Evolutionary conservation across 2,113 vertebrate species (phyloP).

Genomic region (Ifrita kowaldi): DNA sequence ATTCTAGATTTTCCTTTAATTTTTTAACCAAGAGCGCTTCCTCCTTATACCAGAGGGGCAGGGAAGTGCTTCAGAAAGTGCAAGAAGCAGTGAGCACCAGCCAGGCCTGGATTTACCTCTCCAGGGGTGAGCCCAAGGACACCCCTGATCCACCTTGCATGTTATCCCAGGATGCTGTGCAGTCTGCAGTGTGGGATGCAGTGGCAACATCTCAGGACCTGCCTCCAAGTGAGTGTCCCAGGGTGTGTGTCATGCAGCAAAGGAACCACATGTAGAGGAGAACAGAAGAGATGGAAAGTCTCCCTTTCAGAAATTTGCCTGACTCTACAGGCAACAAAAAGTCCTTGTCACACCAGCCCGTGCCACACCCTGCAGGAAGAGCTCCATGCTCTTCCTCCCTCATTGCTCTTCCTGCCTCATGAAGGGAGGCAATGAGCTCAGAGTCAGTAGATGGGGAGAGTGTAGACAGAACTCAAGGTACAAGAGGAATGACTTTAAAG

Average conservation of each 20-base stretch:
- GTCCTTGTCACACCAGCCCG: neutral
- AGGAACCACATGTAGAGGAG: rapidly evolving
- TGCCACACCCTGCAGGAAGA: neutral
- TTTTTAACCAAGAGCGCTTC: neutral
- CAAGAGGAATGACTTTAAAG: neutral
- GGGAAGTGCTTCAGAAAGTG: neutral
- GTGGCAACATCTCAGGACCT: neutral
- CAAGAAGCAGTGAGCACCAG: neutral
- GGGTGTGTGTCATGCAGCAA: neutral
- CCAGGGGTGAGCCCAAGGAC: neutral
- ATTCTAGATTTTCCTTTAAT: neutral
- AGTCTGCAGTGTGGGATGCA: neutral
- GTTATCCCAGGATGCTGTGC: neutral
- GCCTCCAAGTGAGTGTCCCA: neutral
- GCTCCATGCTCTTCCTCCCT: neutral
- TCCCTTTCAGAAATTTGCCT: neutral
- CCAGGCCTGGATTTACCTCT: neutral
- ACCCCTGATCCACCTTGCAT: neutral
- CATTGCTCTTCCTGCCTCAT: too few relatives aligned
- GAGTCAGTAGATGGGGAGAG: neutral
- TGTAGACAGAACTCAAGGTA: neutral
- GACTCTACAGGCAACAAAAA: neutral
- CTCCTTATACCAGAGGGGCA: neutral
- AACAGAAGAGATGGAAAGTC: neutral
- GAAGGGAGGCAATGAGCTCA: neutral